These are phyloP conservation scores for Amblyopsis rosae DNA, from an alignment of 2,113 vertebrate genomes.

Conservation along the genomic window DNA sequence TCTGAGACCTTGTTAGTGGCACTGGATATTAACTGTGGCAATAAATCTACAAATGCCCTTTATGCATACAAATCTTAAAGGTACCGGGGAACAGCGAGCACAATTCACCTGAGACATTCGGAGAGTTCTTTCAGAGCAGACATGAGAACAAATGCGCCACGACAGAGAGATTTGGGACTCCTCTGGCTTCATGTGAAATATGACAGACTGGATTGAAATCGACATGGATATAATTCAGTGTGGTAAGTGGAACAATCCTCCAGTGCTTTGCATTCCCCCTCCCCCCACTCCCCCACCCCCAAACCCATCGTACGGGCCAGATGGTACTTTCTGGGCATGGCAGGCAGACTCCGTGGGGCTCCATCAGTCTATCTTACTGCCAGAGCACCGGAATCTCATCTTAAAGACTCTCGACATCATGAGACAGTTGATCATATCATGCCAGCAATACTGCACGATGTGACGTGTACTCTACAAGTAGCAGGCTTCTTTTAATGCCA, in stretches of 20 bases:
- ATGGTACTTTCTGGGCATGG: slow-evolving; percentile 15
- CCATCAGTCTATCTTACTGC: slow-evolving; percentile 24
- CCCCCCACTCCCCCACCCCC: not conserved
- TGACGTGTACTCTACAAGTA: no score
- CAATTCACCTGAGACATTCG: slow-evolving; percentile 49
- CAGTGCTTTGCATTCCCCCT: not conserved
- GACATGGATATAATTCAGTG: slow-evolving; percentile 71
- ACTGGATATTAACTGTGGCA: not conserved
- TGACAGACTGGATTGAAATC: slow-evolving; percentile 67
- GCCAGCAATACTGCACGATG: slow-evolving; percentile 8
- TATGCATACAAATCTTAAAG: no score
- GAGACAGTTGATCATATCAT: slow-evolving; percentile 15
- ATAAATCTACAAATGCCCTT: not conserved
- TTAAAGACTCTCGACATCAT: slow-evolving; percentile 6
- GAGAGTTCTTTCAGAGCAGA: slow-evolving; percentile 45
- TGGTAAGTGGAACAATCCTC: slow-evolving; percentile 38
- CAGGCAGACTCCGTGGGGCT: slow-evolving; percentile 32
- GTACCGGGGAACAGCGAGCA: not conserved
- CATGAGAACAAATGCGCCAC: slow-evolving; percentile 45
- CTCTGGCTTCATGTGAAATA: slow-evolving; percentile 62
- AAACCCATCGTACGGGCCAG: slow-evolving; percentile 5
- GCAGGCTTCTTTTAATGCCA: no score
- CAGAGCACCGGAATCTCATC: slow-evolving; percentile 10
- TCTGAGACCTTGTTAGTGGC: no score
- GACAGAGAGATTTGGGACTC: slow-evolving; percentile 26